Conservation (phyloP, 2,113 vertebrate genomes). For the Hassar affinis region DNA sequence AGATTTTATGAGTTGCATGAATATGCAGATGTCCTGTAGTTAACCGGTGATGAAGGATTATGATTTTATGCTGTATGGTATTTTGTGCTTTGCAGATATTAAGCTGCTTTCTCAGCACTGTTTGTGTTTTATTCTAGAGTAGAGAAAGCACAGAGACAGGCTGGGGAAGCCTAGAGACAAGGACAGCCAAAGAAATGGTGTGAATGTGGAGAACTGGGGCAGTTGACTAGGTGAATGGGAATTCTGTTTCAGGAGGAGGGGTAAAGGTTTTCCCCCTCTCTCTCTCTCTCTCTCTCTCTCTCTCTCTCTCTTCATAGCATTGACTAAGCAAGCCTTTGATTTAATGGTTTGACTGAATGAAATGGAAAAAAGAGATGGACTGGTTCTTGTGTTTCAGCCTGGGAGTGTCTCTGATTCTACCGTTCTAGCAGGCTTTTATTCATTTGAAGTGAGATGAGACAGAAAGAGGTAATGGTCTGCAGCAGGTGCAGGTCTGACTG, state of each 20-base stretch:
- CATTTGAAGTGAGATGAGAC: not conserved
- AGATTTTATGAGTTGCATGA: not conserved
- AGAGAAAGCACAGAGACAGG: not conserved
- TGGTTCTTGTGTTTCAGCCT: no score
- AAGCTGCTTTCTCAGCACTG: slow-evolving; percentile 18
- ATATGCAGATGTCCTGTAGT: not conserved
- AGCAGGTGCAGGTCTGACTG: not conserved
- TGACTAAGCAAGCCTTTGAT: not conserved
- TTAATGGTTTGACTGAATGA: not conserved
- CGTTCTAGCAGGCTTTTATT: not conserved
- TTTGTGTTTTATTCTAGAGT: slow-evolving; percentile 21
- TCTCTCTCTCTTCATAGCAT: not conserved
- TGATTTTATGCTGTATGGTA: no score
- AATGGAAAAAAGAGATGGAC: not conserved
- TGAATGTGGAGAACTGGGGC: slow-evolving; percentile 40
- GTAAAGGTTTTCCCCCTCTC: not conserved
- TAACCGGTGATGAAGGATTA: not conserved
- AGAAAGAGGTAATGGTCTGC: not conserved
- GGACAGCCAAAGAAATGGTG: not conserved
- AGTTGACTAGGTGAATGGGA: slow-evolving; percentile 39
- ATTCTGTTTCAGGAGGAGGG: not conserved
- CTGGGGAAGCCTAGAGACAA: slow-evolving; percentile 27
- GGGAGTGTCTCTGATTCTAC: not conserved
- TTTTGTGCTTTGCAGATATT: not conserved
- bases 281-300: not conserved